Conservation (phyloP, 2,113 vertebrate species). For the Mesocricetus auratus region DNA sequence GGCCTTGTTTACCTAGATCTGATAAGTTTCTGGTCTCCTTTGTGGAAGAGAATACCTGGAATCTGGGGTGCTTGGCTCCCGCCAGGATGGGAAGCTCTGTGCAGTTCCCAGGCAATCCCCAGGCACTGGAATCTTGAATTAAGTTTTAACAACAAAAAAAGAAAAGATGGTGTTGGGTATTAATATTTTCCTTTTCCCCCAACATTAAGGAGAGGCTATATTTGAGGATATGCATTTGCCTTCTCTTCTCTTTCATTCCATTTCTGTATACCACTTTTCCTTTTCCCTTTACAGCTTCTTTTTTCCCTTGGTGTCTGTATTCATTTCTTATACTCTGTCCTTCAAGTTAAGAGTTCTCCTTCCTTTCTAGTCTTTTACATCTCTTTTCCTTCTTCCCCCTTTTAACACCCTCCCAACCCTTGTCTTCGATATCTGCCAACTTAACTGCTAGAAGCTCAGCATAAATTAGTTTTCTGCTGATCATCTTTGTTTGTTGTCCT, state of each 20-base stretch:
- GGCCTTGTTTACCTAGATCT: no score
- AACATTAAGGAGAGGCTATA: slow-evolving; percentile 56
- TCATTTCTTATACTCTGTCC: neutral
- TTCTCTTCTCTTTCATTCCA: neutral
- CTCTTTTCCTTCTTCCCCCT: neutral
- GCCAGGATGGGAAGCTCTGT: no score
- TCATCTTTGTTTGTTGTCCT: slow-evolving; percentile 54
- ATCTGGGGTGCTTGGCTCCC: no score
- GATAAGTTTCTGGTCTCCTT: no score
- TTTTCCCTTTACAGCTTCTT: neutral
- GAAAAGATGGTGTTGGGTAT: slow-evolving; percentile 75
- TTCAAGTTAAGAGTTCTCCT: slow-evolving; percentile 4
- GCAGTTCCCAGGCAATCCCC: no score
- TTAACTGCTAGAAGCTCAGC: neutral
- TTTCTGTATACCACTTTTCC: neutral
- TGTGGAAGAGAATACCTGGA: no score
- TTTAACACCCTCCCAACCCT: neutral
- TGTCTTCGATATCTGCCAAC: slow-evolving; percentile 48
- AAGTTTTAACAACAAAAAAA: slow-evolving; percentile 78
- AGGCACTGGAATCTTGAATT: no score
- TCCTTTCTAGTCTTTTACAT: neutral
- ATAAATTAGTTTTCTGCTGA: slow-evolving; percentile 42
- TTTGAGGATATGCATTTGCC: neutral
- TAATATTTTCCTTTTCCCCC: slow-evolving; percentile 64
- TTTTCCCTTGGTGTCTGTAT: neutral